These are phyloP conservation scores for Camarhynchus parvulus DNA, from an alignment of 2,113 vertebrate genomes.

Conservation along the genomic window DNA sequence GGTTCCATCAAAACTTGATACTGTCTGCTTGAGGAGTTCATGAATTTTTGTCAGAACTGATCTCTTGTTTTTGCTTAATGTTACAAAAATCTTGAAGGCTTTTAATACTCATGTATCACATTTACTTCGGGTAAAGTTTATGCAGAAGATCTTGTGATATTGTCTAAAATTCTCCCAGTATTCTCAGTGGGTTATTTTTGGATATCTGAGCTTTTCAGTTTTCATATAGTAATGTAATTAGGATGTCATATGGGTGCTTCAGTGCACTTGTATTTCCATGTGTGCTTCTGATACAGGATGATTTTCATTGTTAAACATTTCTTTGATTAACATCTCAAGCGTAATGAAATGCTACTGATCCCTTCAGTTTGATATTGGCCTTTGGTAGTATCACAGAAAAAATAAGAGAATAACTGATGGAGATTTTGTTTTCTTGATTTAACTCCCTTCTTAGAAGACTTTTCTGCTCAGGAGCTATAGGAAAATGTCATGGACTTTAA, in stretches of 20 bases:
- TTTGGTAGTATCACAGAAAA: neutral
- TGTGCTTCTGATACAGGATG: neutral
- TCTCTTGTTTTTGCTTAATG: neutral
- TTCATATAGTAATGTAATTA: neutral
- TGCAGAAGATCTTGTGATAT: neutral
- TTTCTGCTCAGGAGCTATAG: neutral
- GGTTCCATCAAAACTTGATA: neutral
- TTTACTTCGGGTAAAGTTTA: neutral
- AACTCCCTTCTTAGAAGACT: neutral
- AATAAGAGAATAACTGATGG: neutral
- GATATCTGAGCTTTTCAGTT: neutral
- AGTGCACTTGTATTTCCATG: neutral
- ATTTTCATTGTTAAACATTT: neutral
- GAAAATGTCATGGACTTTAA: neutral
- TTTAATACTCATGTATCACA: neutral
- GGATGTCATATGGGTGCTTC: neutral
- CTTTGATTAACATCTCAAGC: neutral
- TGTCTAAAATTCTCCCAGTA: neutral
- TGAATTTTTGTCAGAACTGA: neutral
- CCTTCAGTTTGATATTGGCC: neutral
- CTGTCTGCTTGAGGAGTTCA: neutral
- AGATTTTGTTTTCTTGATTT: neutral
- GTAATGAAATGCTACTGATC: neutral
- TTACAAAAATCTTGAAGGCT: neutral
- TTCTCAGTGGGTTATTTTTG: neutral